phyloP scores from a whole-genome alignment of 2,113 vertebrate genomes.

The Rhagologus leucostigma region DNA sequence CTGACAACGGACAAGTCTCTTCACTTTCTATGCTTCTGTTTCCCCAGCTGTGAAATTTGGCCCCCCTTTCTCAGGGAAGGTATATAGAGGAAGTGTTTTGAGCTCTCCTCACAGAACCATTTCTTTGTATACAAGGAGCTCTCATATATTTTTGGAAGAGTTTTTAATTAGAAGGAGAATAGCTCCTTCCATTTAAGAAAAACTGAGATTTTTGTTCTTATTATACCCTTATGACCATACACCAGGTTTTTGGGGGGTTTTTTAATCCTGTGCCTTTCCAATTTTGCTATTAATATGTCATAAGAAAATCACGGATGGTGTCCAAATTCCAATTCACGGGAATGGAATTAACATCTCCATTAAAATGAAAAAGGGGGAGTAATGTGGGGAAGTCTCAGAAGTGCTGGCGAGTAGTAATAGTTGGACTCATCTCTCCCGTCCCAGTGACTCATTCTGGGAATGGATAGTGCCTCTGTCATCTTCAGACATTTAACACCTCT shows the following conservation, averaged over 20 bases:
- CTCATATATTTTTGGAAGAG: neutral
- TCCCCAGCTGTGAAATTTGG: neutral
- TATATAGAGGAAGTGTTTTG: neutral
- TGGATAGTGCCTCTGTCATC: neutral
- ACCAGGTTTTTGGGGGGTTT: neutral
- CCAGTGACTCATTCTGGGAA: slow-evolving; percentile 45
- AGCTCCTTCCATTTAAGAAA: neutral
- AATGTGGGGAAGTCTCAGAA: slow-evolving; percentile 20
- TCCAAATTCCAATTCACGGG: slow-evolving; percentile 53
- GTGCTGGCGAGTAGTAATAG: neutral
- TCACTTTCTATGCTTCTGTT: slow-evolving; percentile 26
- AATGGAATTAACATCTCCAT: slow-evolving; percentile 47
- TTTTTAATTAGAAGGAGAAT: neutral
- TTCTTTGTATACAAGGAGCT: neutral
- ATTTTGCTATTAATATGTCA: slow-evolving; percentile 45
- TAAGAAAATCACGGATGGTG: neutral
- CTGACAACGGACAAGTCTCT: neutral
- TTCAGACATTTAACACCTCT: slow-evolving; percentile 50
- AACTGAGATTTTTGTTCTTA: neutral
- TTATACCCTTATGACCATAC: neutral
- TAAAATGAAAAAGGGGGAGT: slow-evolving; percentile 23
- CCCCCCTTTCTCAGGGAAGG: neutral
- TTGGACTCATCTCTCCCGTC: neutral
- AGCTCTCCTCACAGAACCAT: neutral
- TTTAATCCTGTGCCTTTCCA: neutral